Base-by-base conservation (phyloP, 2,888 invertebrate genomes). In the Drosophila fungiperda region DNA sequence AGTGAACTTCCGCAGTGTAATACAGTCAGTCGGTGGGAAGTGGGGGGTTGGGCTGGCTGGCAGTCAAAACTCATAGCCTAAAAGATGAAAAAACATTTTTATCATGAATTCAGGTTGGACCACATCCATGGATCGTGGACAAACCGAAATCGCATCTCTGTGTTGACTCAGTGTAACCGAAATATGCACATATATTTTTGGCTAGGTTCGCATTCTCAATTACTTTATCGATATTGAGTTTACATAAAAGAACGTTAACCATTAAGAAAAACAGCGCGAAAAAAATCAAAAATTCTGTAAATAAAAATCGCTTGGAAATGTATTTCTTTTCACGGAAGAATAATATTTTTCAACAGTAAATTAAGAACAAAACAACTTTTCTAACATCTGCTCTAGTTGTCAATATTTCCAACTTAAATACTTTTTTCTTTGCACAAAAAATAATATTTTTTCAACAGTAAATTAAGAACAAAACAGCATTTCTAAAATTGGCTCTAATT, bases 71-170 rank as follows among this genome's bases (percentile, higher is more conserved):
- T 73, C 67, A 58, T 40, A 67, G 40, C 52, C 52, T n/a, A 40
- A 40, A 64, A 60, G 64, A 42, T 62, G 50, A 40, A 50, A 61
- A 52, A 52, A 53, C 32, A 71, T 78, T 76, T 73, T 63, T 70
- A 70, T 78, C 73, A 68, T 61, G 73, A 68, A 78, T 71, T 52
- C 66, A 60, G 76, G 68, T 53, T 58, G 36, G 53, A 53, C 40
- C 20, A 26, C 26, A 12, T 8, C 20, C 32, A 20, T 23, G 20
- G 32, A 29, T 29, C 29, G 29, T 29, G 29, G 29, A 33, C 29
- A 33, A 32, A 29, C 45, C 45, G 29, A 49, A 57, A 36, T 26
- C 15, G 35, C 38, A 45, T 26, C 26, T 33, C 20, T 50, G 42
- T 55, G 36, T 45, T 45, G 20, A 15, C 45, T 45, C 20, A 45